Percentiles rank a stretch among this genome's conserved stretches.
Evolutionary conservation across 1,140 invertebrate species (phyloP).

Genomic region (Epicauta chinensis): DNA sequence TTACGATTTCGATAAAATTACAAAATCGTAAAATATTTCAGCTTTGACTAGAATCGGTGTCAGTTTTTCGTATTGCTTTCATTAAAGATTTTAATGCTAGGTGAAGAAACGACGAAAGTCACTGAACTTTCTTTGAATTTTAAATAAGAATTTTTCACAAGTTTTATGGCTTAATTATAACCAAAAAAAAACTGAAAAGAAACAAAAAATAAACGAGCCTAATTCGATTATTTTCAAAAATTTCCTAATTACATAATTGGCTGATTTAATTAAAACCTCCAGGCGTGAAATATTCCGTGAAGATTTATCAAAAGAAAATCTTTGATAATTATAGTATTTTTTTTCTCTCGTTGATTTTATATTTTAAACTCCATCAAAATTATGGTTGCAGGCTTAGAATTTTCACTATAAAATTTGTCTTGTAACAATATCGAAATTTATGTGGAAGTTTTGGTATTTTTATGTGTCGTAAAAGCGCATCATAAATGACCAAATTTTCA

Average conservation of each 20-base stretch:
- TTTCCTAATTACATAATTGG: too few species aligned
- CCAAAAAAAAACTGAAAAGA: neutral
- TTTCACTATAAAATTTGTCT: neutral
- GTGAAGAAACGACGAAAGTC: too few species aligned
- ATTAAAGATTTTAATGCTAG: too few species aligned
- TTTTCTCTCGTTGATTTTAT: too few species aligned
- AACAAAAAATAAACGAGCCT: too few species aligned
- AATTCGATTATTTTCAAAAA: too few species aligned
- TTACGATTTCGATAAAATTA: neutral
- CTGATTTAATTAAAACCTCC: too few species aligned
- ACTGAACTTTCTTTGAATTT: neutral
- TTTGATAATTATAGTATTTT: too few species aligned
- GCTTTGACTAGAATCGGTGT: neutral
- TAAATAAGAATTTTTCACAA: neutral
- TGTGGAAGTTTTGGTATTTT: constrained; percentile 5
- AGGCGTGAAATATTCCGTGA: too few species aligned
- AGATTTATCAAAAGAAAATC: too few species aligned
- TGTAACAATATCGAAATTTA: neutral
- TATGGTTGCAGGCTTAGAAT: neutral
- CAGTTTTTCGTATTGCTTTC: neutral
- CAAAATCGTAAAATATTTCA: neutral
- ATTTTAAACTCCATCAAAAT: too few species aligned
- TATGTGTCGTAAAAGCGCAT: constrained; percentile 10
- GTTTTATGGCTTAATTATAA: neutral
- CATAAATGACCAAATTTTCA: constrained; percentile 4